Conservation (phyloP, 2,888 invertebrate genomes). For the Aleiodes testaceus region DNA sequence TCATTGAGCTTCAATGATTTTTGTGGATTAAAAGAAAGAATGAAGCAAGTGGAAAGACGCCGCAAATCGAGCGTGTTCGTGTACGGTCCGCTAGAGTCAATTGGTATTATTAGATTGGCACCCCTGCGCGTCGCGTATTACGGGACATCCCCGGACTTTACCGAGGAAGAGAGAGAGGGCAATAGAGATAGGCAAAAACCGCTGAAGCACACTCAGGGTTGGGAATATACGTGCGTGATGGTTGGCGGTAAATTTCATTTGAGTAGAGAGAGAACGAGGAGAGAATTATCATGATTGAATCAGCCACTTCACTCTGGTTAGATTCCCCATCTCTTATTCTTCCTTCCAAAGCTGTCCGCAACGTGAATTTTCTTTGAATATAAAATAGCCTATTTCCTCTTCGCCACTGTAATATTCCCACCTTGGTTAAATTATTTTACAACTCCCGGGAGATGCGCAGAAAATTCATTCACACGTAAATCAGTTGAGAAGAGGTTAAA, state of each 20-base stretch:
- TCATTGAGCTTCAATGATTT: too few relatives aligned
- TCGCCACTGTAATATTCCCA: neutral
- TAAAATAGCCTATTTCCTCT: constrained; percentile 16
- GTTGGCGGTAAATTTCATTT: constrained; percentile 72
- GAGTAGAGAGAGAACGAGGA: constrained; percentile 28
- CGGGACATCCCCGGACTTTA: constrained; percentile 35
- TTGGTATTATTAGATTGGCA: constrained; percentile 73
- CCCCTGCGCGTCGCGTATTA: constrained; percentile 56
- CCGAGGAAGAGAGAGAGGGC: neutral
- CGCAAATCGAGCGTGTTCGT: constrained; percentile 67
- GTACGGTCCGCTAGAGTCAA: constrained; percentile 62
- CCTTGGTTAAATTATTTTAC: too few relatives aligned
- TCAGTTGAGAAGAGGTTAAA: too few relatives aligned
- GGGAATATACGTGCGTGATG: constrained; percentile 65
- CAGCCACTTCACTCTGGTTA: constrained; percentile 61
- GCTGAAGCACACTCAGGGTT: constrained; percentile 46
- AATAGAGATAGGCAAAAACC: constrained; percentile 7
- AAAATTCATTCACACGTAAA: too few relatives aligned
- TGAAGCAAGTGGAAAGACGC: constrained; percentile 56
- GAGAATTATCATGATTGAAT: constrained; percentile 73
- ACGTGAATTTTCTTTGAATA: constrained; percentile 33
- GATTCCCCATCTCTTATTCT: constrained; percentile 42
- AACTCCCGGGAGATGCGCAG: too few relatives aligned
- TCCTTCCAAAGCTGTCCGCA: constrained; percentile 14
- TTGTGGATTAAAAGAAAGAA: neutral